Evolutionary conservation across 2,888 invertebrate species (phyloP), one percentile per base, ranked within the genome.

Genomic region (Apodemia duryi): DNA sequence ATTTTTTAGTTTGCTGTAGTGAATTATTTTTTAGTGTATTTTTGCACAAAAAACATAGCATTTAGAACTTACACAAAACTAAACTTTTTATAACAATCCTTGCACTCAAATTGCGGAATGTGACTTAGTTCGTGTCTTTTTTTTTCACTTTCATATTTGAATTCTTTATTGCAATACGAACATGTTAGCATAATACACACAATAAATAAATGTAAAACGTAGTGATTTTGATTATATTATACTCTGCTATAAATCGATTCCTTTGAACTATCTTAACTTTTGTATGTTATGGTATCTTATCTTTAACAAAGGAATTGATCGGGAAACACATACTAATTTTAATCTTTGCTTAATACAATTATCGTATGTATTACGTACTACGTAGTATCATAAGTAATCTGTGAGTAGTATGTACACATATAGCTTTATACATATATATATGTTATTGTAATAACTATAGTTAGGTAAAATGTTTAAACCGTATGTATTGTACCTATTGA

Each of bases 81-180:
- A 75, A 92, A 92, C 68, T 81, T 86, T 75, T 92, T 92, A n/a
- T 68, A 70, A 74, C 92, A 92, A 62, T 85, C 76, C 69, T 82
- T 79, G 68, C 92, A 92, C 64, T 82, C 75, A 68, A 88, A 91
- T 62, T 81, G 80, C 6, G 85, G 84, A 11, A 75, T 76, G 70
- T 92, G 92, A 71, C 89, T 90, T 65, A 80, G 75, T 74, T 88
- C 88, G 67, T 92, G 92, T 68, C 92, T 78, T 68, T 79, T 85
- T 67, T 79, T 83, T 71, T 91, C 91, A 71, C 91, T 90, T 57
- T 85, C 84, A 68, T 88, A 91, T 72, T 84, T 85, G 70, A 89
- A 92, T 60, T 78, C 74, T 71, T 91, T 91, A 32, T 73, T 69
- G 73, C 91, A 91, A 66, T 81, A 75, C 35, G 70, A 71, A 72